These are phyloP conservation scores for Mizuhopecten yessoensis DNA, from an alignment of 1,140 invertebrate species.

Conservation along the genomic window DNA sequence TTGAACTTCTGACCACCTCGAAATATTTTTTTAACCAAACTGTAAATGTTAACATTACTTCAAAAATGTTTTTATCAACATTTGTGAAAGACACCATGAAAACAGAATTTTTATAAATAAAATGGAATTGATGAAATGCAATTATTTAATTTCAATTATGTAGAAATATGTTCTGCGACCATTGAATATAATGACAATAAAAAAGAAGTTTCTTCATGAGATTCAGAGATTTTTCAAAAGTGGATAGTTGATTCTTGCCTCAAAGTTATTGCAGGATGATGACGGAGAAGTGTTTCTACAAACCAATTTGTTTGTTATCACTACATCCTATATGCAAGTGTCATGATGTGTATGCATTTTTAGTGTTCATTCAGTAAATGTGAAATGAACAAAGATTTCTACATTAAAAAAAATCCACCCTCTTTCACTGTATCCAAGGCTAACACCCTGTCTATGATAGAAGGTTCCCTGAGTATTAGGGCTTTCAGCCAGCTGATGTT, in stretches of 20 bases:
- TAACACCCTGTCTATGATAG: not conserved
- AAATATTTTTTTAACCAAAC: not conserved
- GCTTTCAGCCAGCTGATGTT: not conserved
- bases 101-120: no score
- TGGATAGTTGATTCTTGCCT: no score
- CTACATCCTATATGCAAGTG: not conserved
- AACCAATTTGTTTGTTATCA: no score
- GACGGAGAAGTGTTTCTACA: no score
- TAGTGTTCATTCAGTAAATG: not conserved
- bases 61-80: no score
- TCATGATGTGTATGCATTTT: not conserved
- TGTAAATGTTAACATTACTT: no score
- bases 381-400: not conserved
- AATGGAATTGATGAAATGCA: no score
- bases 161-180: not conserved
- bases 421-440: not conserved
- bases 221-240: no score
- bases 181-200: not conserved
- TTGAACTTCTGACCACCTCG: not conserved
- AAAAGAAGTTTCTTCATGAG: not conserved
- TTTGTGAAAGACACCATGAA: no score
- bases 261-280: no score
- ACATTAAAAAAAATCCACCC: not conserved
- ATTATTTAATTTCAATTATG: no score
- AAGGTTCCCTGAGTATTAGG: not conserved